These are phyloP conservation scores for Galerucella nymphaeae DNA, from an alignment of 2,888 invertebrate species.

Conservation along the genomic window DNA sequence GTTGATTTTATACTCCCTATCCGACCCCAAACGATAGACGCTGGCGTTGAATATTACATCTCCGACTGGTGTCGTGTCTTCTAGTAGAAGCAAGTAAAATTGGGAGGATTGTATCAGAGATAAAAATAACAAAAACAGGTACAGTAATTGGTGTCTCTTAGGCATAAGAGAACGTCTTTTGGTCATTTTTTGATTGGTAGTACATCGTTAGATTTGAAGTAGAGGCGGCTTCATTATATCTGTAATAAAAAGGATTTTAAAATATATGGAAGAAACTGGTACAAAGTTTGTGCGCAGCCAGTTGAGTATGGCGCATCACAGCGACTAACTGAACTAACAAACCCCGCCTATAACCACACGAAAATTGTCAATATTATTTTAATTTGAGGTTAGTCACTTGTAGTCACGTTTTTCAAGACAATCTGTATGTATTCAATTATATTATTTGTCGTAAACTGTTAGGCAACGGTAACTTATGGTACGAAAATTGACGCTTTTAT, in stretches of 20 bases:
- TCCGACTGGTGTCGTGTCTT: conserved; percentile 69
- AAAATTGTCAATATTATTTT: no score
- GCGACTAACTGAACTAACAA: no score
- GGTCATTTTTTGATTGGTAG: conserved; percentile 50
- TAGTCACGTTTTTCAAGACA: background rate
- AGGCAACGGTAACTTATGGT: conserved; percentile 13
- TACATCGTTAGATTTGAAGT: conserved; percentile 25
- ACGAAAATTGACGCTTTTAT: background rate
- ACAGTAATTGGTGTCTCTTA: conserved; percentile 48
- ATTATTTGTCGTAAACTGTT: background rate
- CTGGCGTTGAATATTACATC: conserved; percentile 82
- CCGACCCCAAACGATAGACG: conserved; percentile 82
- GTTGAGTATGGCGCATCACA: no score
- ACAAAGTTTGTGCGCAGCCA: no score
- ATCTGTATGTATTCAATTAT: background rate
- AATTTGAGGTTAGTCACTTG: no score
- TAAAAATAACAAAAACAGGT: conserved; percentile 49
- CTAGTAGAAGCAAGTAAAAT: conserved; percentile 61
- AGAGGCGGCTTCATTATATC: conserved; percentile 43
- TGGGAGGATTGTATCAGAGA: conserved; percentile 43
- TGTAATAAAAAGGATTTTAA: conserved; percentile 40
- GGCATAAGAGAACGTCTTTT: conserved; percentile 53
- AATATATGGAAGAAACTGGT: no score
- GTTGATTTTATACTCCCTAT: conserved; percentile 82
- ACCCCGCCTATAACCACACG: no score